Percentiles rank a stretch among this genome's conserved stretches.
Evolutionary conservation across 2,888 invertebrate genomes (phyloP).

Genomic region (Amphipyra tragopoginis): DNA sequence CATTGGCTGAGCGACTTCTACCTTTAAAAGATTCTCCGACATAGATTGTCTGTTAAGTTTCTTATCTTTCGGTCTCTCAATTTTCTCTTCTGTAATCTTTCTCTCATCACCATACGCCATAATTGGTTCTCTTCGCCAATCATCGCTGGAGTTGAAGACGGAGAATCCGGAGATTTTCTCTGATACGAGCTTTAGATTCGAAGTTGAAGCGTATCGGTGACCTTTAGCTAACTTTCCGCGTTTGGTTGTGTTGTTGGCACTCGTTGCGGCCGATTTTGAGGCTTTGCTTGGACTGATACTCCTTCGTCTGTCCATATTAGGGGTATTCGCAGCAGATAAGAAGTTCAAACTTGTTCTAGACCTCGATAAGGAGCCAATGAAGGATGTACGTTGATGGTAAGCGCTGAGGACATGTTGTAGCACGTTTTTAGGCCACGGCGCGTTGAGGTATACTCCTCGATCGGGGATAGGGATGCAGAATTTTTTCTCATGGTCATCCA

Average conservation of each 20-base stretch:
- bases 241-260: conserved; percentile 72
- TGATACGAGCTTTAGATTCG: conserved; percentile 81
- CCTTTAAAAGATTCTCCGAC: conserved; percentile 75
- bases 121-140: conserved; percentile 75
- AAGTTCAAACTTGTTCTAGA: conserved; percentile 89
- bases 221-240: conserved; percentile 75
- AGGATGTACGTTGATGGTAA: conserved; percentile 81
- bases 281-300: conserved; percentile 77
- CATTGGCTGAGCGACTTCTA: conserved; percentile 58
- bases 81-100: conserved; percentile 68
- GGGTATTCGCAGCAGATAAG: conserved; percentile 74
- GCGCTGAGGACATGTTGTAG: conserved; percentile 80
- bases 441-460: conserved; percentile 73
- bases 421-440: conserved; percentile 85
- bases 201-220: conserved; percentile 79
- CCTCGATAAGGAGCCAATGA: conserved; percentile 89
- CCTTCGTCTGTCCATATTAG: conserved; percentile 74
- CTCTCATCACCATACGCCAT: conserved; percentile 79
- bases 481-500: conserved; percentile 85
- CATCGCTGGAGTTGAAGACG: conserved; percentile 76
- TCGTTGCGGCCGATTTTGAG: conserved; percentile 73
- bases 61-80: conserved; percentile 58
- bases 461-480: conserved; percentile 81
- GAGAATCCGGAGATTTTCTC: conserved; percentile 86
- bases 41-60: conserved; percentile 77